Conservation (phyloP, 2,888 invertebrate genomes). For the Rhopalosiphum nymphaeae region DNA sequence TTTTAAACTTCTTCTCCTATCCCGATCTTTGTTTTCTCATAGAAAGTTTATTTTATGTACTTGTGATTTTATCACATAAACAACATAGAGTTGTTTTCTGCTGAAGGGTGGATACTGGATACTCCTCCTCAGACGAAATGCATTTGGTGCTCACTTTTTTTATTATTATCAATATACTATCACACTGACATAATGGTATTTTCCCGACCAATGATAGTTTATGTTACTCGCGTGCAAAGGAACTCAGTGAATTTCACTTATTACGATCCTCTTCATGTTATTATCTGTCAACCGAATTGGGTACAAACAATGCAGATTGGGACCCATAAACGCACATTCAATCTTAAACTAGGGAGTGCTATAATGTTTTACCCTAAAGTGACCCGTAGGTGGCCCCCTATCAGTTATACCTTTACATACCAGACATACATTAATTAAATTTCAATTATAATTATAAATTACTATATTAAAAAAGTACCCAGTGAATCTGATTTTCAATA, state of each 20-base stretch:
- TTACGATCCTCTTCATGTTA: neutral
- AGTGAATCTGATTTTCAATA: no score
- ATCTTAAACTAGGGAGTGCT: no score
- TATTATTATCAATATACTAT: slow-evolving; percentile 25
- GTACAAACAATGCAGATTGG: neutral
- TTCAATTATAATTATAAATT: no score
- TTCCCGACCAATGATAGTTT: neutral
- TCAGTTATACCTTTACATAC: no score
- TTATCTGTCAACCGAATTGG: slow-evolving; percentile 7
- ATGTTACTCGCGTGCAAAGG: neutral
- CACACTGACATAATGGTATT: neutral
- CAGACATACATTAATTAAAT: no score
- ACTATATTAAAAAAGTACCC: no score
- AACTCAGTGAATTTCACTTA: neutral
- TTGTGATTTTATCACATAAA: slow-evolving; percentile 32
- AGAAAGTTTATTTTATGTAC: slow-evolving; percentile 43
- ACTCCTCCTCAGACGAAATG: neutral
- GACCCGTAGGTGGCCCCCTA: no score
- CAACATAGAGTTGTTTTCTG: slow-evolving; percentile 29
- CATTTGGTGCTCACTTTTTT: neutral
- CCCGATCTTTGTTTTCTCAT: no score
- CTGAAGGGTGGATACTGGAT: neutral
- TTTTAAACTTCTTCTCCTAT: neutral
- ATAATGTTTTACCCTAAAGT: no score
- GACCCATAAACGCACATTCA: no score